These are phyloP conservation scores for Lepus americanus DNA, from an alignment of 2,113 vertebrate genomes.

Conservation along the genomic window DNA sequence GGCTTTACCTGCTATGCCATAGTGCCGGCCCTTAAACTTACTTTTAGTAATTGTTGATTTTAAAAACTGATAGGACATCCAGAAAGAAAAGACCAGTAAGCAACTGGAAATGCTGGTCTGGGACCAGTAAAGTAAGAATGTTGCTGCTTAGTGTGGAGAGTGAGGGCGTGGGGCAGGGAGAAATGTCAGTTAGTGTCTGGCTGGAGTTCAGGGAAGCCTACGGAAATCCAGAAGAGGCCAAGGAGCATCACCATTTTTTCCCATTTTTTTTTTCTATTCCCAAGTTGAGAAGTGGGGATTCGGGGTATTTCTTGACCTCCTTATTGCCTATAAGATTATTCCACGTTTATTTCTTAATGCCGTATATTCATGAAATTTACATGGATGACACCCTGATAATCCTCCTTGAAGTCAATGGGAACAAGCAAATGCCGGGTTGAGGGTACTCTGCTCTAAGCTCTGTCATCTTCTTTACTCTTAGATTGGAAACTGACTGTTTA, in stretches of 20 bases:
- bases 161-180: not conserved
- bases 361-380: not conserved
- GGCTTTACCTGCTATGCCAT: too few relatives aligned
- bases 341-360: slow-evolving; percentile 13
- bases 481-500: not conserved
- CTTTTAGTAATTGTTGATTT: not conserved
- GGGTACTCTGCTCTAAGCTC: too few relatives aligned
- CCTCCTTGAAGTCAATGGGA: not conserved
- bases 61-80: not conserved
- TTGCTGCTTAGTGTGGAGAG: not conserved
- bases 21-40: not conserved
- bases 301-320: not conserved
- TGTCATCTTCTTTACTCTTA: not conserved
- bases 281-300: not conserved
- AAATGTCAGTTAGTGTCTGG: not conserved
- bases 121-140: not conserved
- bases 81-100: not conserved
- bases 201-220: not conserved
- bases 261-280: not conserved
- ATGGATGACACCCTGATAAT: not conserved
- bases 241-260: not conserved
- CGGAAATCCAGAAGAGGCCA: not conserved
- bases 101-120: not conserved
- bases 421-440: not conserved
- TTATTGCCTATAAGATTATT: slow-evolving; percentile 29